A percentile compares a stretch with the other conserved stretches of the same genome.
These are phyloP conservation scores for Garra rufa DNA, from an alignment of 2,113 vertebrate species.

Conservation along the genomic window DNA sequence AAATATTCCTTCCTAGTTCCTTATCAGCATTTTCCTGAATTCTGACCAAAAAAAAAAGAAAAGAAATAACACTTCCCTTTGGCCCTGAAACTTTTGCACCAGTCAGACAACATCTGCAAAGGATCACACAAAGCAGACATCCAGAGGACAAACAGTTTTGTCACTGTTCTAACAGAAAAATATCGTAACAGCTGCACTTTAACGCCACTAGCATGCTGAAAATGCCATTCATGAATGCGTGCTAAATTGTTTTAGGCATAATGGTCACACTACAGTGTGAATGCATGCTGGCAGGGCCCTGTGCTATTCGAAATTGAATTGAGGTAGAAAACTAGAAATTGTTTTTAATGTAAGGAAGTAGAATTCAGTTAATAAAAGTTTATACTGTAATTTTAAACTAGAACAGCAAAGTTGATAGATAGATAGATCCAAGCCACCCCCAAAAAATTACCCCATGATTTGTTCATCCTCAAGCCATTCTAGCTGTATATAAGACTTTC, in stretches of 20 bases:
- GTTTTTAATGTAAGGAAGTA: not conserved
- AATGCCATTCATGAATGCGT: constrained; percentile 15
- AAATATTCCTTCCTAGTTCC: constrained; percentile 2
- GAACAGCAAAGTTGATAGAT: not conserved
- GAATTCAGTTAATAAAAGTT: not conserved
- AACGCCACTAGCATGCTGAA: constrained; percentile 16
- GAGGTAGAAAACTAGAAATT: not conserved
- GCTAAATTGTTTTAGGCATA: constrained; percentile 19
- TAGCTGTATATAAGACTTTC: too few species aligned
- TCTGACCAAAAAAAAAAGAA: not conserved
- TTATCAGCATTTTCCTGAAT: constrained; percentile 11
- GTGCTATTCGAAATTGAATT: not conserved
- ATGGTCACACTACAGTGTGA: not conserved
- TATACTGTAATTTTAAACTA: not conserved
- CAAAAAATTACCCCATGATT: too few species aligned
- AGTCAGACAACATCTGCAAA: constrained; percentile 29
- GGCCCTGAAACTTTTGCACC: constrained; percentile 3
- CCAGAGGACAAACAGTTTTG: constrained; percentile 10
- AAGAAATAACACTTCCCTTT: constrained; percentile 12
- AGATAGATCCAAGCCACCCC: too few species aligned
- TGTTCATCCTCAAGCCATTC: too few species aligned
- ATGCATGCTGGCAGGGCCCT: not conserved
- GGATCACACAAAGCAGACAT: not conserved
- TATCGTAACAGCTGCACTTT: constrained; percentile 46
- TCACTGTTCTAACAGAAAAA: constrained; percentile 8